phyloP scores from a whole-genome alignment of 2,113 vertebrate genomes.

The Thunnus thynnus region DNA sequence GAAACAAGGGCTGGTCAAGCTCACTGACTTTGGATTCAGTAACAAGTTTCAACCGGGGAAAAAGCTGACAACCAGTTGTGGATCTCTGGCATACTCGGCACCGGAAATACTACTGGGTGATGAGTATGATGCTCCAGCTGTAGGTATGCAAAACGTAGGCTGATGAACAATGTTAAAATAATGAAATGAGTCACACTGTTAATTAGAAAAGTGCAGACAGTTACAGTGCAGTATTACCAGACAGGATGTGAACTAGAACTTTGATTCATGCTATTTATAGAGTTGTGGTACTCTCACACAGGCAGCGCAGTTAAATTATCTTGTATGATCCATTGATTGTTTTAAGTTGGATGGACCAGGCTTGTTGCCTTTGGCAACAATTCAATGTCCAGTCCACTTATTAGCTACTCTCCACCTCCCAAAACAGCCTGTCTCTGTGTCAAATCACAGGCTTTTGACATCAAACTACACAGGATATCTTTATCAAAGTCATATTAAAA shows the following conservation, averaged over 20 bases:
- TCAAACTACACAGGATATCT: conserved; percentile 8
- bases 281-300: conserved; percentile 3
- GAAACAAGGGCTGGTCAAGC: conserved; percentile 97
- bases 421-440: neutral
- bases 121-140: conserved; percentile 97
- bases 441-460: conserved; percentile 1
- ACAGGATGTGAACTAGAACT: conserved; percentile 26
- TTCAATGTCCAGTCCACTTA: conserved; percentile 6
- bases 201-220: conserved; percentile 29
- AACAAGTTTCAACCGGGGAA: conserved; percentile 99
- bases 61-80: conserved; percentile 98
- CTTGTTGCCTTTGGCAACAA: neutral
- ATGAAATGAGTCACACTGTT: conserved; percentile 40
- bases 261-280: neutral
- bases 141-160: conserved; percentile 87
- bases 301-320: neutral
- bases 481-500: conserved; percentile 1
- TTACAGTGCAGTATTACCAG: neutral
- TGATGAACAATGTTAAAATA: conserved; percentile 27
- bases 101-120: conserved; percentile 98
- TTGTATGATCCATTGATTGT: neutral
- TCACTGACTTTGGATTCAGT: conserved; percentile 99
- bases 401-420: neutral
- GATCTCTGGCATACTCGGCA: conserved; percentile 96
- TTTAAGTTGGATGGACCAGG: neutral